Base-by-base conservation (phyloP, 1,140 invertebrate genomes). In the Drosophila kepulauana region DNA sequence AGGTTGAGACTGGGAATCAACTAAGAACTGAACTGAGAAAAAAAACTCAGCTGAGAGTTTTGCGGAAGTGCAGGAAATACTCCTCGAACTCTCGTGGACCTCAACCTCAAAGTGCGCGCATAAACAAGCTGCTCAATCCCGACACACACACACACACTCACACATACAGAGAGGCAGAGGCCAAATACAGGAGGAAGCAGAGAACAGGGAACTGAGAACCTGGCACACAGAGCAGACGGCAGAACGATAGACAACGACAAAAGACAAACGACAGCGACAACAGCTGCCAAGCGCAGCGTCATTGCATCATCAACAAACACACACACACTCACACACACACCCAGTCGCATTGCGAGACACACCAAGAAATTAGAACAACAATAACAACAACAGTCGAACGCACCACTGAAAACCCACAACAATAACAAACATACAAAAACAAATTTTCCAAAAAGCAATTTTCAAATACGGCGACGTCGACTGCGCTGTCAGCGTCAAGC, bases 211-310 rank as follows among this genome's bases (percentile, higher is more conserved):
- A 65, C 20, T 25, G 20, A 20, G 20, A 51, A 49, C 46, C 48
- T 63, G 56, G 46, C 45, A 56, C 62, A 58, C 54, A 56, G 13
- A 15, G 66, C 69, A 54, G 76, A 63, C 49, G 66, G 71, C 65
- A 59, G 35, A n/a, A 43, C 41, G 41, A 43, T 16, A 75, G 66
- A 68, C 35, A 38, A 41, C 59, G 15, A 13, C 51, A 54, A 51
- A 38, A 38, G 35, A 38, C 35, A 11, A 51, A 59, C 57, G 49
- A 74, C 51, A 56, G 16, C 54, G 85, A 77, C 81, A 88, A 85
- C 89, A 91, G 89, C 89, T 91, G 89, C 89, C 88, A 88, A 86
- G 76, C 72, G 81, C 81, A 91, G 85, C 71, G 84, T 89, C 89
- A 91, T 91, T 91, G 88, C 86, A 85, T 91, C 84, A 88, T 85